Conservation (phyloP, 2,113 vertebrate species). For the Grammomys dolichurus region DNA sequence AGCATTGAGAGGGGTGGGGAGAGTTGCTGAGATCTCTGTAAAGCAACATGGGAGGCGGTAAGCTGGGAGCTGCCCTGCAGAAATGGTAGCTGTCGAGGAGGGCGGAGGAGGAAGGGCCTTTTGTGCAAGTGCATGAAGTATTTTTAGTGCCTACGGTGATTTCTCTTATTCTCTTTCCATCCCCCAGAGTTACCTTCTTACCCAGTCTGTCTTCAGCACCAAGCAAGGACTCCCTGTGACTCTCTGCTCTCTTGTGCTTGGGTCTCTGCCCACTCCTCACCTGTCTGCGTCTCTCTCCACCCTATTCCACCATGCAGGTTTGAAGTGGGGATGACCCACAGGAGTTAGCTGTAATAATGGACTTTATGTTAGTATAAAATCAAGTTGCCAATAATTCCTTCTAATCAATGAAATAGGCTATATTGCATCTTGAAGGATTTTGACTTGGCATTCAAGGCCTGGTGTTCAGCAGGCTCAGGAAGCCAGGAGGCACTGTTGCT, state of each 20-base stretch:
- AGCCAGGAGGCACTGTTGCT: neutral
- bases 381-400: conserved; percentile 23
- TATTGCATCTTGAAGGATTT: conserved; percentile 64
- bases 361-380: conserved; percentile 47
- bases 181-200: neutral
- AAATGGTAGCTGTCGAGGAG: neutral
- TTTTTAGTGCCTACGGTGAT: conserved; percentile 44
- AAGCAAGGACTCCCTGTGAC: neutral
- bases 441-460: neutral
- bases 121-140: neutral
- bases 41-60: neutral
- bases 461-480: neutral
- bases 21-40: neutral
- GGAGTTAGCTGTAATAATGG: conserved; percentile 3
- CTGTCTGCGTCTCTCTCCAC: neutral
- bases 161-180: neutral
- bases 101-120: neutral
- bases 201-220: too few species aligned
- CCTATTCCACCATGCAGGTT: neutral
- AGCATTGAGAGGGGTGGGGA: neutral
- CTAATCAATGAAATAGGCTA: conserved; percentile 54
- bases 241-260: neutral
- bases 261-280: neutral
- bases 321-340: neutral
- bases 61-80: neutral